Evolutionary conservation across 2,888 invertebrate genomes (phyloP).

Genomic region (Drosophila paranaensis): DNA sequence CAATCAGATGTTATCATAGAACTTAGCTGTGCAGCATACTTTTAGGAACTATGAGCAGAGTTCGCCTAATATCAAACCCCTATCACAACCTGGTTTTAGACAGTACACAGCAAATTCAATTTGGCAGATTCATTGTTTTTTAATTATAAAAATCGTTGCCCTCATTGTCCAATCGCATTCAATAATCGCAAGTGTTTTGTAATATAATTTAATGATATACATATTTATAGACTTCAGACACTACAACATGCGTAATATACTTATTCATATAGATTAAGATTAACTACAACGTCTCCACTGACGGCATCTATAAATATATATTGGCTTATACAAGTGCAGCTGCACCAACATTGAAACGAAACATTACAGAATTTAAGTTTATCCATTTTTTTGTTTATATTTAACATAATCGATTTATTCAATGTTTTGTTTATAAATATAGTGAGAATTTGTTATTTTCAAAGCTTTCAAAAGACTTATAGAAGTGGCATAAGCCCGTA

Average conservation of each 20-base stretch:
- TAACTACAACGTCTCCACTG: slow-evolving; percentile 48
- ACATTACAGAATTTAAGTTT: slow-evolving; percentile 23
- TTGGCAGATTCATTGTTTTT: slow-evolving; percentile 5
- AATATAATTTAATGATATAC: slow-evolving; percentile 71
- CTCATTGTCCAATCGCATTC: slow-evolving; percentile 7
- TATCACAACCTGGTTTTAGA: not conserved
- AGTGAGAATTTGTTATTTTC: slow-evolving; percentile 74
- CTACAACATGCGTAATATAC: slow-evolving; percentile 58
- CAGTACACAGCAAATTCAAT: not conserved
- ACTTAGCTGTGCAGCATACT: not conserved
- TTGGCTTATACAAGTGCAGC: slow-evolving; percentile 49
- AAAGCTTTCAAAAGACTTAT: slow-evolving; percentile 69
- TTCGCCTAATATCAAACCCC: not conserved
- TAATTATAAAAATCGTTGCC: slow-evolving; percentile 15
- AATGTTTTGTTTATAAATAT: slow-evolving; percentile 54
- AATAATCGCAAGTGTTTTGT: slow-evolving; percentile 22
- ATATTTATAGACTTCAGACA: slow-evolving; percentile 60
- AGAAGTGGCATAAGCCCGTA: slow-evolving; percentile 46
- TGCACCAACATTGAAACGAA: slow-evolving; percentile 50
- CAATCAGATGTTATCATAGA: not conserved
- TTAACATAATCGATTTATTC: slow-evolving; percentile 40
- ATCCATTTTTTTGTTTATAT: slow-evolving; percentile 17
- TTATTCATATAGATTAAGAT: slow-evolving; percentile 46
- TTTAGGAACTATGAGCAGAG: not conserved
- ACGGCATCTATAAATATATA: slow-evolving; percentile 29